A percentile compares a stretch with the other conserved stretches of the same genome.
Evolutionary conservation across 1,140 invertebrate genomes (phyloP).

Genomic region (Macrobrachium nipponense): DNA sequence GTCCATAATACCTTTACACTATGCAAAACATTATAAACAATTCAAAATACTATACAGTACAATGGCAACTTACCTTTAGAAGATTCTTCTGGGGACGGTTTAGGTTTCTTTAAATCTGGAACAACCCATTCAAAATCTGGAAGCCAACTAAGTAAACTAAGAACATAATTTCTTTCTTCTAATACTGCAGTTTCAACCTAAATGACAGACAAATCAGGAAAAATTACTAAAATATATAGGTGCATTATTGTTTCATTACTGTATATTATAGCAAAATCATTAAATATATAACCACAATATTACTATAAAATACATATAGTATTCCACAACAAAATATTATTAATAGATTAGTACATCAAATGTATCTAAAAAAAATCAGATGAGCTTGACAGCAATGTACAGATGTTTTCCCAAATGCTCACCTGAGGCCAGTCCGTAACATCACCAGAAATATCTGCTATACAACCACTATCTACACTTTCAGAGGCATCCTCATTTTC

Average conservation of each 20-base stretch:
- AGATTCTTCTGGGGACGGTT: background rate
- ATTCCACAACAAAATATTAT: too few species aligned
- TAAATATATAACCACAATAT: too few species aligned
- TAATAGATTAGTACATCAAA: background rate
- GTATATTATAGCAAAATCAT: too few species aligned
- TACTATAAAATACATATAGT: background rate
- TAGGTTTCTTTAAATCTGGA: background rate
- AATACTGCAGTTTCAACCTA: constrained; percentile 32
- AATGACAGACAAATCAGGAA: background rate
- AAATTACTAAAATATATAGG: too few species aligned
- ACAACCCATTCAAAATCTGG: background rate
- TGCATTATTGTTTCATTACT: too few species aligned
- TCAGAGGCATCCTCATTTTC: constrained; percentile 37
- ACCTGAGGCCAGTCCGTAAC: constrained; percentile 37
- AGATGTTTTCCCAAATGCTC: background rate
- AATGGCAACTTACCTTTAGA: background rate
- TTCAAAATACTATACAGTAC: background rate
- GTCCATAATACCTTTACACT: too few species aligned
- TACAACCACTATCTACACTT: constrained; percentile 44
- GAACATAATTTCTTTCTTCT: constrained; percentile 37
- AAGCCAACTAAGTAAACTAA: constrained; percentile 33
- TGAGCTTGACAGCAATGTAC: background rate
- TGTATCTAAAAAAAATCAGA: background rate
- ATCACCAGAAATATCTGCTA: constrained; percentile 19
- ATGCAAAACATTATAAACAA: too few species aligned